A percentile compares a stretch with the other conserved stretches of the same genome.
Conservation (phyloP, 1,140 invertebrate species). For the Prorops nasuta region DNA sequence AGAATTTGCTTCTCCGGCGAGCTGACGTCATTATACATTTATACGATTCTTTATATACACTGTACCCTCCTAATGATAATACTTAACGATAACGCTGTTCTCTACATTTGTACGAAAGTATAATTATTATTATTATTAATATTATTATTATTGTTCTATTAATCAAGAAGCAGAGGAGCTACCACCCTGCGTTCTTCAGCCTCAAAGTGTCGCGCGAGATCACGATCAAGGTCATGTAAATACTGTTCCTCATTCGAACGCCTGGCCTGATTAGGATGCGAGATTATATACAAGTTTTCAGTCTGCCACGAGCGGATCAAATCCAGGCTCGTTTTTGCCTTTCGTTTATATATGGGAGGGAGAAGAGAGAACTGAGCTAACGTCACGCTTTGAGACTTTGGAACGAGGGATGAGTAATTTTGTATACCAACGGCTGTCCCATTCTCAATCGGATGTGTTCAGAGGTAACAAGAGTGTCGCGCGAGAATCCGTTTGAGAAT, state of each 20-base stretch:
- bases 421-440: too few species aligned
- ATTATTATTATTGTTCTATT: too few species aligned
- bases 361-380: not conserved
- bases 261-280: too few species aligned
- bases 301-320: too few species aligned
- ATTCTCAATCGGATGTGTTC: too few species aligned
- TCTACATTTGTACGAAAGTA: conserved; percentile 43
- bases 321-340: too few species aligned
- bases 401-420: conserved; percentile 14
- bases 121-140: conserved; percentile 19
- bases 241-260: not conserved
- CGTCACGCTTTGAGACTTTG: conserved; percentile 30
- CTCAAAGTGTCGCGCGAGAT: conserved; percentile 24
- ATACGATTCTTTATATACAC: conserved; percentile 53
- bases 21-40: conserved; percentile 55
- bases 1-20: conserved; percentile 56
- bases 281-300: too few species aligned
- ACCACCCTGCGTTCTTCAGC: conserved; percentile 23
- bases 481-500: too few species aligned
- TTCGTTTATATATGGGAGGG: not conserved
- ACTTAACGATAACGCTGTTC: conserved; percentile 41
- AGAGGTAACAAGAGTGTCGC: too few species aligned
- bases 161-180: too few species aligned
- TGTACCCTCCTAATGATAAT: conserved; percentile 44
- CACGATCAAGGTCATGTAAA: not conserved